Evolutionary conservation across 1,140 invertebrate species (phyloP).

Genomic region (Bombus soroeensis): DNA sequence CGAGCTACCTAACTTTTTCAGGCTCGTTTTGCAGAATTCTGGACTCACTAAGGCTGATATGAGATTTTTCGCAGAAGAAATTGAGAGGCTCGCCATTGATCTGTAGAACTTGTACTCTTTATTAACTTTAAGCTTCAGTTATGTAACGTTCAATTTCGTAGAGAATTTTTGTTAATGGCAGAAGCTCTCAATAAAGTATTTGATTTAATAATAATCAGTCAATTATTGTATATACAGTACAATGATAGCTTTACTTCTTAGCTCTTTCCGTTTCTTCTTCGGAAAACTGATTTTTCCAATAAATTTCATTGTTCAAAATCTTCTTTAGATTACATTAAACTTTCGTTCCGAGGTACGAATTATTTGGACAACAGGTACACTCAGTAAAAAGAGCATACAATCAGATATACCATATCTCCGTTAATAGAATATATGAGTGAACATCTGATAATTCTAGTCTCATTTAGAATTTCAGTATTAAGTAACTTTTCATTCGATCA

Average conservation of each 20-base stretch:
- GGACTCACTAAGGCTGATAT: slow-evolving; percentile 91
- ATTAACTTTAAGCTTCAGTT: not conserved
- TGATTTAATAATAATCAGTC: not conserved
- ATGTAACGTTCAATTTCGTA: not conserved
- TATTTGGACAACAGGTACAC: not conserved
- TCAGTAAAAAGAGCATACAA: not conserved
- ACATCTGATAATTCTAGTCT: not conserved
- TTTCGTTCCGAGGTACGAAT: not conserved
- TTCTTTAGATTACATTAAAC: not conserved
- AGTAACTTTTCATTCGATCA: not conserved
- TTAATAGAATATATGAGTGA: not conserved
- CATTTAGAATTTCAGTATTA: not conserved
- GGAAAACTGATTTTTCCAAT: not conserved
- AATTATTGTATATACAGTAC: not conserved
- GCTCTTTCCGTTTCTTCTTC: not conserved
- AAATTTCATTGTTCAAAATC: not conserved
- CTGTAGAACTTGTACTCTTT: slow-evolving; percentile 79
- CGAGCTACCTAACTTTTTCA: slow-evolving; percentile 94
- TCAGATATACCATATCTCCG: not conserved
- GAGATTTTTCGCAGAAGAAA: slow-evolving; percentile 93
- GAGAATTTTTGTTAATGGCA: not conserved
- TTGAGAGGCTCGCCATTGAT: slow-evolving; percentile 91
- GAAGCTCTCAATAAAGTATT: slow-evolving; percentile 15
- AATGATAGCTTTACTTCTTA: slow-evolving; percentile 4
- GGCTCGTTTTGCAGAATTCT: slow-evolving; percentile 96